Percentiles rank a stretch among this genome's conserved stretches.
Conservation (phyloP, 2,888 invertebrate species). For the Nymphalis c-album region DNA sequence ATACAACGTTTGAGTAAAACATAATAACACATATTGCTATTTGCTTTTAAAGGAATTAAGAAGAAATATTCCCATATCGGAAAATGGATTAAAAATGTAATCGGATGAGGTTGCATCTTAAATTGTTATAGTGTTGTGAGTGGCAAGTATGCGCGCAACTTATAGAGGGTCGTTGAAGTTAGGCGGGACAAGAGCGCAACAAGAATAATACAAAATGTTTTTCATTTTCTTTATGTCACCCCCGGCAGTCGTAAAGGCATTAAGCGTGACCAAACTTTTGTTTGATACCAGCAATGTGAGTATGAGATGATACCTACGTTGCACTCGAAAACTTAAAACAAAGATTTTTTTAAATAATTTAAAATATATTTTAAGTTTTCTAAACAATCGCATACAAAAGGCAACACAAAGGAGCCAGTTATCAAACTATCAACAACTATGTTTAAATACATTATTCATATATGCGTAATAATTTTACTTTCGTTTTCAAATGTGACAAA, state of each 20-base stretch:
- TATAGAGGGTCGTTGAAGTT: conserved; percentile 72
- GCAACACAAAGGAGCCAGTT: too few relatives aligned
- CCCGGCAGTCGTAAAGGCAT: conserved; percentile 92
- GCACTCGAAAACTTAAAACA: conserved; percentile 37
- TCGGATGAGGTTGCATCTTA: neutral
- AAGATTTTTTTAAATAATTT: conserved; percentile 27
- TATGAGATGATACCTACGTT: conserved; percentile 59
- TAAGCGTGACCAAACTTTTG: conserved; percentile 91
- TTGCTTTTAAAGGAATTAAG: too few relatives aligned
- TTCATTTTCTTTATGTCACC: conserved; percentile 95
- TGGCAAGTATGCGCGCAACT: conserved; percentile 52
- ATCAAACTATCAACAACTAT: too few relatives aligned
- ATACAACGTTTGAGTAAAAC: too few relatives aligned
- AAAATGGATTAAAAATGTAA: neutral
- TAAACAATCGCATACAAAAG: too few relatives aligned
- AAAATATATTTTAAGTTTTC: too few relatives aligned
- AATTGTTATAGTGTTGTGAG: neutral
- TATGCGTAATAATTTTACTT: neutral
- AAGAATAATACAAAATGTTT: conserved; percentile 87
- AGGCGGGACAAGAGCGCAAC: conserved; percentile 78
- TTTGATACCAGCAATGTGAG: conserved; percentile 78
- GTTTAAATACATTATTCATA: neutral
- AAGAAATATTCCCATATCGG: neutral
- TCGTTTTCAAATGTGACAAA: neutral
- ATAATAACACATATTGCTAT: too few relatives aligned